A percentile compares a stretch with the other conserved stretches of the same genome.
Evolutionary conservation across 2,797 vertebrate species (phyloP).

Genomic region (Sitta carolinensis): DNA sequence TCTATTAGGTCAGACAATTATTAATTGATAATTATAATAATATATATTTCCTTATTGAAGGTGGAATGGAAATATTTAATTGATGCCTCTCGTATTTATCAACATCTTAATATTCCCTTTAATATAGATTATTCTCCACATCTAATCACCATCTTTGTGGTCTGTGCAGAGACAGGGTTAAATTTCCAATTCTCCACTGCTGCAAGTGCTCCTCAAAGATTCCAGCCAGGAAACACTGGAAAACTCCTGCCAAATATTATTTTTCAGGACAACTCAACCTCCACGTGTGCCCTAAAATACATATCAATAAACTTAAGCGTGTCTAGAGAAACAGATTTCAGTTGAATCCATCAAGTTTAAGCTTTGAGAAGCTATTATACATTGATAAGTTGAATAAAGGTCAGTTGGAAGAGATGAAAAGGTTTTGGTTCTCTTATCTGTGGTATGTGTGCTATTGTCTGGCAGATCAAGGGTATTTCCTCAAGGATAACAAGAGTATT

Average conservation of each 20-base stretch:
- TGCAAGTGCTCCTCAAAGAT: no score
- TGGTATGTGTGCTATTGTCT: neutral
- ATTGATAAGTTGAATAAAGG: neutral
- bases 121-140: neutral
- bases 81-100: neutral
- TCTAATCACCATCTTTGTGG: neutral
- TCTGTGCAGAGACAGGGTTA: neutral
- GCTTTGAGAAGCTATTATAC: neutral
- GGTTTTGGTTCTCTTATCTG: neutral
- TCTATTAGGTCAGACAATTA: neutral
- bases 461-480: neutral
- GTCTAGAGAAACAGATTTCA: neutral
- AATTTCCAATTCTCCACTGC: neutral
- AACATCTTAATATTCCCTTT: neutral
- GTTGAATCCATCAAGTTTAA: neutral
- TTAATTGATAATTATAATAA: neutral
- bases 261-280: neutral
- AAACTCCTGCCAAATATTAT: neutral
- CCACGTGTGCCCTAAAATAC: neutral
- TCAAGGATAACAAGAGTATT: neutral
- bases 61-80: neutral
- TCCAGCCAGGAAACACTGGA: neutral
- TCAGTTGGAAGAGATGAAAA: neutral
- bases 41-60: neutral
- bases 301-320: neutral